Percentiles rank a stretch among this genome's conserved stretches.
Conservation (phyloP, 2,888 invertebrate genomes). For the Hypomecis atomaria region DNA sequence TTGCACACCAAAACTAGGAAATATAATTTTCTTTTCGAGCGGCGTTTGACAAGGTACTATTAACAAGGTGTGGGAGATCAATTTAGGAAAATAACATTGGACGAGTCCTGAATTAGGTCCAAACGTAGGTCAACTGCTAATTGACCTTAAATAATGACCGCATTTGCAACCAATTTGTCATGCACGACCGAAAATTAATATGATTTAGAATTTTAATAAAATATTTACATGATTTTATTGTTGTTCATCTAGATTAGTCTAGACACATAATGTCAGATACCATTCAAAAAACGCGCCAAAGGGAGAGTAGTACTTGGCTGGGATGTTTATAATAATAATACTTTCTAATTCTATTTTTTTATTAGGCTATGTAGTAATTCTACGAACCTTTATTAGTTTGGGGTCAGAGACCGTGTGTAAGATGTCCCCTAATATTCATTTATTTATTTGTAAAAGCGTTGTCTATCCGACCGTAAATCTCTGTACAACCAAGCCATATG, state of each 20-base stretch:
- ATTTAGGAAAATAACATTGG: constrained; percentile 39
- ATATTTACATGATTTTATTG: neutral
- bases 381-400: no score
- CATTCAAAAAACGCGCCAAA: no score
- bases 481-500: no score
- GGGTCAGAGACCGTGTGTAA: no score
- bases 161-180: constrained; percentile 33
- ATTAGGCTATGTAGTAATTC: no score
- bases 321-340: no score
- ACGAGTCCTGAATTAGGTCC: constrained; percentile 36
- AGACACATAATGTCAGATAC: neutral
- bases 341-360: no score
- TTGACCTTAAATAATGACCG: constrained; percentile 38
- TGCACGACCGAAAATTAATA: constrained; percentile 11
- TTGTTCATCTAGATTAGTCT: neutral
- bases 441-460: no score
- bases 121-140: constrained; percentile 42
- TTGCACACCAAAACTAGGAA: neutral
- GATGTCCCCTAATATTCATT: no score
- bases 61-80: constrained; percentile 39
- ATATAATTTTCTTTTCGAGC: neutral
- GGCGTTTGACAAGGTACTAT: constrained; percentile 6
- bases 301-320: no score
- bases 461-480: no score
- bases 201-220: constrained; percentile 6